A percentile compares a stretch with the other conserved stretches of the same genome.
Conservation (phyloP, 2,113 vertebrate genomes). For the Poeciliopsis turrubarensis region DNA sequence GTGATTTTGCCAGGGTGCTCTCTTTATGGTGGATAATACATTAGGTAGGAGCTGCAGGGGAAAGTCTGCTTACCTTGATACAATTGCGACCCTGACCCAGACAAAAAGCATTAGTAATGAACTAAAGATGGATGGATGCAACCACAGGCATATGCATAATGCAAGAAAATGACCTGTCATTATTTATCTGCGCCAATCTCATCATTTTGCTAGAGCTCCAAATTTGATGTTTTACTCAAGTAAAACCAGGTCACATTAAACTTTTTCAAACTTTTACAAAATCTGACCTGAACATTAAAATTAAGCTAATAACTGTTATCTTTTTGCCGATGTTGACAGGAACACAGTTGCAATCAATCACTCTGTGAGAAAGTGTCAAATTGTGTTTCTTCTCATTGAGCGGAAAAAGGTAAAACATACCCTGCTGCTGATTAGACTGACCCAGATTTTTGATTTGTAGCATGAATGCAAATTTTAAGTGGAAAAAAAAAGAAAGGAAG, state of each 20-base stretch:
- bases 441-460: not conserved
- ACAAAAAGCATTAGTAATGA: conserved; percentile 26
- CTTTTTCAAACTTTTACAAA: not conserved
- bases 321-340: not conserved
- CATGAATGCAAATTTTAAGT: not conserved
- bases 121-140: conserved; percentile 5
- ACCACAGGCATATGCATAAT: not conserved
- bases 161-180: not conserved
- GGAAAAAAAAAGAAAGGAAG: not conserved
- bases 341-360: conserved; percentile 13
- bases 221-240: not conserved
- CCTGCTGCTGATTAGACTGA: conserved; percentile 11
- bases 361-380: conserved; percentile 25
- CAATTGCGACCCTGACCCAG: not conserved
- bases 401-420: not conserved
- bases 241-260: not conserved
- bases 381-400: conserved; percentile 6
- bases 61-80: not conserved
- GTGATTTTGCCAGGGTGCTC: not conserved
- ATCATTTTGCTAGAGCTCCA: not conserved
- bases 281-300: conserved; percentile 1
- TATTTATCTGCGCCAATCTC: not conserved
- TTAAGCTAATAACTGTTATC: not conserved
- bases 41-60: not conserved
- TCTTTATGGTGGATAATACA: not conserved